A percentile compares a stretch with the other conserved stretches of the same genome.
Conservation (phyloP, 2,888 invertebrate genomes). For the Argyra leucocephala region DNA sequence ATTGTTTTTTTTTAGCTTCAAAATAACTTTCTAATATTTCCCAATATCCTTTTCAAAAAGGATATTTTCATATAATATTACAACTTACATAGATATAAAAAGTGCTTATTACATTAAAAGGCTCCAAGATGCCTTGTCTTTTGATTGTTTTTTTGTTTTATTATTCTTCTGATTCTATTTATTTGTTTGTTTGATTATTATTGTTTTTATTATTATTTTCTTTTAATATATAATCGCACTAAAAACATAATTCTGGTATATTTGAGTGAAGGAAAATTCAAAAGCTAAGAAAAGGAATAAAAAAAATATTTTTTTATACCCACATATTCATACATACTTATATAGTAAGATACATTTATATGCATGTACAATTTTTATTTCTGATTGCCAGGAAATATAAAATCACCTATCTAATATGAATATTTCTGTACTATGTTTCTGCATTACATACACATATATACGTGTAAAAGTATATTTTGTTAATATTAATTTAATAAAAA, state of each 20-base stretch:
- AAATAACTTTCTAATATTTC: neutral
- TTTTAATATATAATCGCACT: neutral
- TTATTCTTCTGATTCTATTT: neutral
- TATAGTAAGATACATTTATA: no score
- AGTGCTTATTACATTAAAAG: neutral
- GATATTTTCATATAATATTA: neutral
- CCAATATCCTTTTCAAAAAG: neutral
- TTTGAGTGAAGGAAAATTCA: neutral
- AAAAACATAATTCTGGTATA: neutral
- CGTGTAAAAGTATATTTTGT: neutral
- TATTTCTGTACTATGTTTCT: neutral
- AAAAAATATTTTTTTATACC: no score
- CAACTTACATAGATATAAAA: neutral
- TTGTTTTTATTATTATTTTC: no score
- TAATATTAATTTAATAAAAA: constrained; percentile 1
- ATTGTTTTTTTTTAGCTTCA: no score
- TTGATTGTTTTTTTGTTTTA: neutral
- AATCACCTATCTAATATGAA: neutral
- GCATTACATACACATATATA: neutral
- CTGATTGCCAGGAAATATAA: constrained; percentile 1
- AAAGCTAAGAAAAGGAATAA: no score
- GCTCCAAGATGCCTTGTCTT: neutral
- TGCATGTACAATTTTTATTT: neutral
- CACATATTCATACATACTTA: no score
- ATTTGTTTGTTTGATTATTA: neutral